Evolutionary conservation across 1,140 invertebrate genomes (phyloP), one percentile per base, ranked within the genome.

Genomic region (Delia radicum): DNA sequence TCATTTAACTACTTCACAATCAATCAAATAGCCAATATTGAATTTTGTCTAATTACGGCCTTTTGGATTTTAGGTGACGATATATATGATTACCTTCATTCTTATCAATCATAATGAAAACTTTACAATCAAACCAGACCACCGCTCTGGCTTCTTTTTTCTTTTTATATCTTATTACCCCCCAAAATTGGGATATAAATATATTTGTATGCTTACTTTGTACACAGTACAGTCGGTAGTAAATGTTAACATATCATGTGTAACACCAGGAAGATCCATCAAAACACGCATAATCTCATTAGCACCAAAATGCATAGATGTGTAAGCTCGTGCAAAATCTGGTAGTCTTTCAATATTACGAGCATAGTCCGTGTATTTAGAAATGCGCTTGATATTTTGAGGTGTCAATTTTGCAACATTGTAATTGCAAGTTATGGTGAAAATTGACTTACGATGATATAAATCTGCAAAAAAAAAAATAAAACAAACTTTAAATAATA

Each of bases 361-460:
- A 8, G 79, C 72, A 27, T 76, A 76, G 28, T 76, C 77, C 26
- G 74, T 79, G 61, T 84, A 84, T 12, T 78, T 76, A 10, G 78
- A 75, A 69, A 78, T 79, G 3, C 82, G 82, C 3, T 78, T 80
- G 10, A 76, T 37, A 6, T 81, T 74, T 7, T 81, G 76, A 1
- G 37, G 65, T 8, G 74, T 73, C 2, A 77, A 48, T 12, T 73
- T 74, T 8, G 27, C 15, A 29, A 65, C 6, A 31, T 21, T 74
- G 33, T 79, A 83, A 67, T 77, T 83, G 61, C 76, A 80, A 6
- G 81, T 82, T 74, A 84, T 12, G 0, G 82, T 82, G 27, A 84
- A 82, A 3, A 84, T 71, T 5, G 82, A 75, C 5, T 75, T n/a
- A 2, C 3, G 28, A 18, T 77, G 76, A 71, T 77, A 77, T 71